A percentile compares a stretch with the other conserved stretches of the same genome.
Conservation (phyloP, 2,797 vertebrate genomes). For the Thamnophis elegans region DNA sequence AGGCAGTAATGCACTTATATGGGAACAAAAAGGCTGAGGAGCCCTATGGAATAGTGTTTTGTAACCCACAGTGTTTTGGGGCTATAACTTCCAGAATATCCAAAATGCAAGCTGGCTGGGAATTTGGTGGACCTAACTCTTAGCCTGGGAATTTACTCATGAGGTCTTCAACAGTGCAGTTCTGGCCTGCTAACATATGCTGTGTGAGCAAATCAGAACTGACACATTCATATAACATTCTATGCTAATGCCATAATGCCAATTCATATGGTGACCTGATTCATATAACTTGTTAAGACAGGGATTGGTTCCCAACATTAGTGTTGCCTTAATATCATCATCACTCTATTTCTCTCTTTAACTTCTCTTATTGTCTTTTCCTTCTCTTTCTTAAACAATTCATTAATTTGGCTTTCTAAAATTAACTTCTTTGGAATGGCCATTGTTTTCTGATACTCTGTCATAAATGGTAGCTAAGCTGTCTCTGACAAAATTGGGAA, state of each 20-base stretch:
- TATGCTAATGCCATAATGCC: neutral
- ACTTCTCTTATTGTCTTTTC: neutral
- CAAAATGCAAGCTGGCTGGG: neutral
- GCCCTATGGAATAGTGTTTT: neutral
- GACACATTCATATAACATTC: neutral
- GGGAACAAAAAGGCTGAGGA: neutral
- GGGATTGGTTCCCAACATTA: neutral
- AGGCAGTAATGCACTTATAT: neutral
- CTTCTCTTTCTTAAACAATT: neutral
- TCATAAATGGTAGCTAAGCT: neutral
- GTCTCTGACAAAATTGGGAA: neutral
- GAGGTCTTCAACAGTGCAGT: too few relatives aligned
- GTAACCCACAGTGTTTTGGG: neutral
- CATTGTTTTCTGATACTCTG: neutral
- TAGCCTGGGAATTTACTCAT: neutral
- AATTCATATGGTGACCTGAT: neutral
- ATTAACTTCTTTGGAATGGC: neutral
- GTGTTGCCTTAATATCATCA: neutral
- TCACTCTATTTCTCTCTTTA: neutral
- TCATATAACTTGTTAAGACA: neutral
- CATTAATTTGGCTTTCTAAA: neutral
- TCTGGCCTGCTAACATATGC: neutral
- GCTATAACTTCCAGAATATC: neutral
- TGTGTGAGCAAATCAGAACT: neutral
- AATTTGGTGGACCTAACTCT: neutral